Percentiles rank a stretch among this genome's conserved stretches.
phyloP scores from a whole-genome alignment of 2,797 vertebrate species.

The Hoplostethus atlanticus region DNA sequence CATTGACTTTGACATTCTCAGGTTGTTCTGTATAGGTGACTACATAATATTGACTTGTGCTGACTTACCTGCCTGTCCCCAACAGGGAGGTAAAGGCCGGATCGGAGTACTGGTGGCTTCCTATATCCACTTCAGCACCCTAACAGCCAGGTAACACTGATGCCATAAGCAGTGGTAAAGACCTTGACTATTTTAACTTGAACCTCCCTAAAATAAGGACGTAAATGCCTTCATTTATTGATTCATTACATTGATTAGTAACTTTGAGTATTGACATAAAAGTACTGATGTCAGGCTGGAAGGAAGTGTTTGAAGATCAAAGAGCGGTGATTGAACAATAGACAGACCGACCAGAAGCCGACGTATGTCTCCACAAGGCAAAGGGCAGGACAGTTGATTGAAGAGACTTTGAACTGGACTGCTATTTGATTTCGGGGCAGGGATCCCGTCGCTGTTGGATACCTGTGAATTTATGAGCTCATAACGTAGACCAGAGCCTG shows the following conservation, averaged over 20 bases:
- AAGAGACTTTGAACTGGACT: slow-evolving; percentile 68
- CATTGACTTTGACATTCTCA: too few species aligned
- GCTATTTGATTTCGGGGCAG: slow-evolving; percentile 63
- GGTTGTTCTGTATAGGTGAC: not conserved
- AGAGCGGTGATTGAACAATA: slow-evolving; percentile 48
- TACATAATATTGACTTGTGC: not conserved
- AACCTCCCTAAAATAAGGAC: not conserved
- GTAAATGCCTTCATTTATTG: not conserved
- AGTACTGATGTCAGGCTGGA: slow-evolving; percentile 11
- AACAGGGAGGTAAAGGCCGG: slow-evolving; percentile 89
- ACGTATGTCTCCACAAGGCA: slow-evolving; percentile 21
- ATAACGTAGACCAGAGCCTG: not conserved
- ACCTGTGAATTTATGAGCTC: slow-evolving; percentile 22
- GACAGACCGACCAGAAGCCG: slow-evolving; percentile 29
- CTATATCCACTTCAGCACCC: slow-evolving; percentile 91
- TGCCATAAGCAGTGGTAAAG: not conserved
- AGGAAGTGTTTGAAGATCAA: slow-evolving; percentile 44
- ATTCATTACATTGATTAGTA: not conserved
- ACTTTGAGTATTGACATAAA: not conserved
- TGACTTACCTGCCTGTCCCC: slow-evolving; percentile 23
- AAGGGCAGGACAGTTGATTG: slow-evolving; percentile 45
- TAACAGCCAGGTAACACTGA: slow-evolving; percentile 90
- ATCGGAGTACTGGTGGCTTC: slow-evolving; percentile 92
- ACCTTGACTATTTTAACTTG: not conserved
- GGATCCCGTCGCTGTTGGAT: slow-evolving; percentile 45